Base-by-base conservation (phyloP, 2,888 invertebrate genomes). In the Clanis bilineata region DNA sequence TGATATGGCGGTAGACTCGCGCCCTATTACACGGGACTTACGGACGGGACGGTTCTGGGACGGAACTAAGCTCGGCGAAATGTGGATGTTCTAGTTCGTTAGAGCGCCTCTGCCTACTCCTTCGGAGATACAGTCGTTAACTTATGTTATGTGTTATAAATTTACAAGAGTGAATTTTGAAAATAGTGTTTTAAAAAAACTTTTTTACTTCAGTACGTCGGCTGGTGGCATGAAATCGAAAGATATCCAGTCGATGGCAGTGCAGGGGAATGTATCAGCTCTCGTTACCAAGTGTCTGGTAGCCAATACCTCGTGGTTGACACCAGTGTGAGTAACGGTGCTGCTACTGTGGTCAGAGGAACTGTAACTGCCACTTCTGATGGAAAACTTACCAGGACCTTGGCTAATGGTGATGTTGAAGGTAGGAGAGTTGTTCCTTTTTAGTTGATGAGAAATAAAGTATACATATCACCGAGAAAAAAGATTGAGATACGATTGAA, bases 171-270 rank as follows among this genome's bases (percentile, higher is more conserved):
- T n/a, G n/a, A n/a, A n/a, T n/a, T n/a, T n/a, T n/a, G n/a, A n/a
- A n/a, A n/a, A n/a, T n/a, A n/a, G n/a, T n/a, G n/a, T n/a, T n/a
- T n/a, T n/a, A 7, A 32, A 32, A 36, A 36, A 36, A 36, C 12
- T 12, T 2, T 36, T 36, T 9, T 3, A 36, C 44, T 71, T 7
- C 72, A 90, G 90, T 90, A 79, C 64, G 43, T 76, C 0, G 89
- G 88, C 32, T 85, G 86, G 84, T 90, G 90, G 90, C 87, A 90
- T 59, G 88, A 90, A 65, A 79, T 90, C 47, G 83, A 86, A 63
- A 75, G 84, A 7, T 90, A 83, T 64, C 83, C 88, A 0, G 67
- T 74, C 0, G 79, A 80, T 54, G 51, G 59, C 0, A 57, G 68
- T 51, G 70, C 60, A 0, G 88, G 88, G 1, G 71, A 77, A 1